Base-by-base conservation (phyloP, 2,797 vertebrate species). In the Hoplostethus mediterraneus region DNA sequence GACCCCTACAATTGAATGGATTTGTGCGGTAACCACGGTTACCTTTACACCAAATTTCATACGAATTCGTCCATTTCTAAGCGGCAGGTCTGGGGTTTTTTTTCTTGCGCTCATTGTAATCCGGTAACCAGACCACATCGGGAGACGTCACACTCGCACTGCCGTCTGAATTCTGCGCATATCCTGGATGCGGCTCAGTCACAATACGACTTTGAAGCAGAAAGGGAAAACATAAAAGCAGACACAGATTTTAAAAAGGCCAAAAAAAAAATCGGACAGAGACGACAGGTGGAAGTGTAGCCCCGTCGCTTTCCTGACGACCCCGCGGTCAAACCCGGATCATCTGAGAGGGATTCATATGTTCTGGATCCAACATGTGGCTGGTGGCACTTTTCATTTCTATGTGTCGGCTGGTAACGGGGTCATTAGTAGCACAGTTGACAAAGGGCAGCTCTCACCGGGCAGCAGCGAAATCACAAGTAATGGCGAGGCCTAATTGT, bases 91-190 rank as follows among this genome's bases (percentile, higher is more conserved):
- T 49, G n/a, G 47, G 8, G n/a, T n/a, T n/a, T n/a, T n/a, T n/a
- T 17, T 2, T 7, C 30, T 56, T 45, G 28, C n/a, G 5, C 53
- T 33, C 13, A 55, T 9, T 6, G 42, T 49, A 8, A 14, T 47
- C 45, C 13, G 4, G 6, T 45, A 61, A 7, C 30, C 17, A 57
- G 25, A 13, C 4, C 44, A 9, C 48, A 54, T 31, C 14, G 36
- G 28, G 14, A 12, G 36, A 44, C 28, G 9, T 52, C 30, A 71
- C 59, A 61, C 11, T 57, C 31, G 25, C 8, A 51, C 63, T 56
- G 45, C 13, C 28, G 45, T 49, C 25, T 36, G 51, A 64, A 55
- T 40, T 21, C 5, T 3, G 5, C 14, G 14, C n/a, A 1, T 63
- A 5, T 12, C 49, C 40, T 47, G n/a, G 33, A 36, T 44, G 33